Evolutionary conservation across 2,797 vertebrate genomes (phyloP).

Genomic region (Potorous gilbertii): DNA sequence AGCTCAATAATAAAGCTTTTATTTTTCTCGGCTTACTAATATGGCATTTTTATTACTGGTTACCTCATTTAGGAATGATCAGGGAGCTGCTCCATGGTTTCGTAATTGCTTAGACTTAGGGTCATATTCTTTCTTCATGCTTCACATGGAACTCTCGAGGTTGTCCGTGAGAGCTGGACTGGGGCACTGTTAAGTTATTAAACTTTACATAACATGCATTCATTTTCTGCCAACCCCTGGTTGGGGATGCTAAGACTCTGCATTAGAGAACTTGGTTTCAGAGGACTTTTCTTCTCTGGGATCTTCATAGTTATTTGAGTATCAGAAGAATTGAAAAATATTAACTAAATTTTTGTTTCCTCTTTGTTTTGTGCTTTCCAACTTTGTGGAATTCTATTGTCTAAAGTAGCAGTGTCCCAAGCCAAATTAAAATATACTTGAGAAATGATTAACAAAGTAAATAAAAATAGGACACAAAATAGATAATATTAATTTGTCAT

Average conservation of each 20-base stretch:
- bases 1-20: neutral
- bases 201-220: neutral
- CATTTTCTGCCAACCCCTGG: neutral
- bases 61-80: conserved; percentile 23
- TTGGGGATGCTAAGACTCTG: neutral
- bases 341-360: conserved; percentile 7
- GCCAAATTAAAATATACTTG: neutral
- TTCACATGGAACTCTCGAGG: neutral
- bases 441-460: neutral
- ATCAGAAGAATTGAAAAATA: neutral
- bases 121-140: conserved; percentile 20
- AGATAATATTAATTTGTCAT: neutral
- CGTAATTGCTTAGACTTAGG: neutral
- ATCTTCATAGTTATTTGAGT: neutral
- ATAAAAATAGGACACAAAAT: neutral
- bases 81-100: conserved; percentile 16
- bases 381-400: conserved; percentile 31
- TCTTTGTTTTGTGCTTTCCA: conserved; percentile 21
- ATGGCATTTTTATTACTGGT: conserved; percentile 7
- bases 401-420: neutral
- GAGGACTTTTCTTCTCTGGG: conserved; percentile 3
- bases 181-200: neutral
- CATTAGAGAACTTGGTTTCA: neutral
- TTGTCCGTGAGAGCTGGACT: neutral
- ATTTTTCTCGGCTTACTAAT: conserved; percentile 47